A percentile compares a stretch with the other conserved stretches of the same genome.
Evolutionary conservation across 2,888 invertebrate species (phyloP).

Genomic region (Poecilobothrus nobilitatus): DNA sequence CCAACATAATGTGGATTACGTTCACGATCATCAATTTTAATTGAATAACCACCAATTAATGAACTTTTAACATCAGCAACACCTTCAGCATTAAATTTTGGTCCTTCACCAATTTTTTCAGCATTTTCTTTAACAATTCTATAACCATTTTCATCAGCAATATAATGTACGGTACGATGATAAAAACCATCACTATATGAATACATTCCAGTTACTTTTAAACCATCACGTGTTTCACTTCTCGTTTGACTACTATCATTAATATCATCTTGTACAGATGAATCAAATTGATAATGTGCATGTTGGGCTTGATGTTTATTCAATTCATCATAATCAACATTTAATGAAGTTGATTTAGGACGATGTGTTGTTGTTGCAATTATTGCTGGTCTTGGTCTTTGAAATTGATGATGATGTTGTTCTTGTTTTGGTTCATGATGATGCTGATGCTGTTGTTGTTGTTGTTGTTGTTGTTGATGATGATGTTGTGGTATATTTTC

Average conservation of each 20-base stretch:
- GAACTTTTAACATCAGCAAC: slow-evolving; percentile 44
- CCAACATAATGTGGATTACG: slow-evolving; percentile 11
- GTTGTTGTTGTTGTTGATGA: too few relatives aligned
- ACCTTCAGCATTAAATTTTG: slow-evolving; percentile 44
- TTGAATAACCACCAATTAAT: slow-evolving; percentile 44
- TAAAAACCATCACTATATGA: slow-evolving; percentile 54
- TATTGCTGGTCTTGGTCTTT: slow-evolving; percentile 23
- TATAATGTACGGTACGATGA: slow-evolving; percentile 49
- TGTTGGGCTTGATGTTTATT: slow-evolving; percentile 38
- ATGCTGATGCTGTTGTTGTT: background rate
- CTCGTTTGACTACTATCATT: slow-evolving; percentile 42
- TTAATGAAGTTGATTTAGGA: background rate
- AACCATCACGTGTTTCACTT: slow-evolving; percentile 41
- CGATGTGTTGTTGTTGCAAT: slow-evolving; percentile 25
- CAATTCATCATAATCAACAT: slow-evolving; percentile 24
- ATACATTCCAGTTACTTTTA: slow-evolving; percentile 47
- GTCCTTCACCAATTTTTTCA: slow-evolving; percentile 47
- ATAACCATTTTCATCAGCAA: slow-evolving; percentile 55
- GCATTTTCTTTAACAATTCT: slow-evolving; percentile 48
- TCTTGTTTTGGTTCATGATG: background rate
- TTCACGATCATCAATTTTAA: slow-evolving; percentile 24
- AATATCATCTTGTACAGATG: slow-evolving; percentile 44
- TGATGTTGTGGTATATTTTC: background rate
- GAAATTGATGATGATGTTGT: slow-evolving; percentile 20
- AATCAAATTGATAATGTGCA: slow-evolving; percentile 46